Evolutionary conservation across 2,888 invertebrate genomes (phyloP), one percentile per base, ranked within the genome.

Genomic region (Oligia fasciuncula): DNA sequence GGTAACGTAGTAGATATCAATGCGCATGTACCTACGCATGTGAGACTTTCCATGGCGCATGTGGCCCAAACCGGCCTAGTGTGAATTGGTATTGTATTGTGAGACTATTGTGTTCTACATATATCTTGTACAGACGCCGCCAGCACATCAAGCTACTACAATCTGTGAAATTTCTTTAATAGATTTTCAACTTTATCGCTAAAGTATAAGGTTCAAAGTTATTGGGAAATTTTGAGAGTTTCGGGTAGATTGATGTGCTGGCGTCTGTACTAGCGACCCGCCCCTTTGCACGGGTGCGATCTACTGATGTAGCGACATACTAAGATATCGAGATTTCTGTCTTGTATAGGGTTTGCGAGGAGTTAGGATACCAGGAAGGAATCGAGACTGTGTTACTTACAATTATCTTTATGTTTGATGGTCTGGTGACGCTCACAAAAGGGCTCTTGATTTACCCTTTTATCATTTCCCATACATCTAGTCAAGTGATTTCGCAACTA

Each of bases 91-190:
- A 81, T 67, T 77, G 73, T 73, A 77, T 79, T 83, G 77, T 81
- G 66, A 73, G 83, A 78, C 77, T 43, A 75, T 75, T 72, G 71
- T 83, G 85, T 80, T 78, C 83, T 73, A 88, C 80, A 71, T 87
- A 77, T n/a, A 29, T 29, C 29, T 29, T 29, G 29, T 29, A 29
- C 29, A 29, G 29, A 29, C 29, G 29, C 29, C 29, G 29, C 29
- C 29, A 29, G 29, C 29, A 29, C 29, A 29, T 29, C 29, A 29
- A 29, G 29, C 29, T 29, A 29, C 29, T 29, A 29, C 29, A 29
- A 29, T 29, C 29, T 29, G 29, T 29, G 1, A 29, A 29, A 29
- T 29, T 29, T 29, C 29, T 29, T 29, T 29, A 29, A 29, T 29
- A 29, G 29, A 29, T 29, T 29, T 29, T 29, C 29, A 29, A 29